These are phyloP conservation scores for Ptilodon capucinus DNA, from an alignment of 2,888 invertebrate species.

Conservation along the genomic window DNA sequence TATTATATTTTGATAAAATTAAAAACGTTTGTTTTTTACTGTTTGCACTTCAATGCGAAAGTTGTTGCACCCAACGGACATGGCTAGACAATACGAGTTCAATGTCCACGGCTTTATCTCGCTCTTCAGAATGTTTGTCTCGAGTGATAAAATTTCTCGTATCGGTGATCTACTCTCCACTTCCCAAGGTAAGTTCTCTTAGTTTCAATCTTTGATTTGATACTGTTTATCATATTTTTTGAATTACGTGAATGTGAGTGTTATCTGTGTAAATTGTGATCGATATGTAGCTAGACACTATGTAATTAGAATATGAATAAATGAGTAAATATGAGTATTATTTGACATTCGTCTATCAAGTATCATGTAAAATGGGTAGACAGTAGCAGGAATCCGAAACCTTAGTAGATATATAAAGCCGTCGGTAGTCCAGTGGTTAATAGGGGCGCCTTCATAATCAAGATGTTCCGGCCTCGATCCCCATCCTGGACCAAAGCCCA, in stretches of 20 bases:
- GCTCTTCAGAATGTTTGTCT: slow-evolving; percentile 58
- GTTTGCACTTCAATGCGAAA: slow-evolving; percentile 47
- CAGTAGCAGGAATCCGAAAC: slow-evolving; percentile 2
- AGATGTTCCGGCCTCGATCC: too few species aligned
- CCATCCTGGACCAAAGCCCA: too few species aligned
- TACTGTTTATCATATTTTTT: slow-evolving; percentile 17
- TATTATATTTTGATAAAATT: slow-evolving; percentile 1
- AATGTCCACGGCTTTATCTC: slow-evolving; percentile 61
- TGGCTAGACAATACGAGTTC: slow-evolving; percentile 58
- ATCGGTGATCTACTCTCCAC: slow-evolving; percentile 43
- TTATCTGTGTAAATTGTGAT: slow-evolving; percentile 8
- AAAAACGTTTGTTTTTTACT: slow-evolving; percentile 20
- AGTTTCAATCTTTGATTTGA: slow-evolving; percentile 39
- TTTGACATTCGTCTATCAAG: slow-evolving; percentile 2
- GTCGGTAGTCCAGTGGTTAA: too few species aligned
- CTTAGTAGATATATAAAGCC: background rate
- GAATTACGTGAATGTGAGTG: slow-evolving; percentile 20
- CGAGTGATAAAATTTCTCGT: slow-evolving; percentile 58
- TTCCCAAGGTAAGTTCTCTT: slow-evolving; percentile 65
- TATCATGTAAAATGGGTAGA: slow-evolving; percentile 16
- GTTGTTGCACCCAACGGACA: slow-evolving; percentile 59
- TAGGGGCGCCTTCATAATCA: too few species aligned
- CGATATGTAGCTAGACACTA: slow-evolving; percentile 13
- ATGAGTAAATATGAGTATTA: slow-evolving; percentile 9
- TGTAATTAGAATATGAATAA: slow-evolving; percentile 11